Base-by-base conservation (phyloP, 2,888 invertebrate genomes). In the Volucella inanis region DNA sequence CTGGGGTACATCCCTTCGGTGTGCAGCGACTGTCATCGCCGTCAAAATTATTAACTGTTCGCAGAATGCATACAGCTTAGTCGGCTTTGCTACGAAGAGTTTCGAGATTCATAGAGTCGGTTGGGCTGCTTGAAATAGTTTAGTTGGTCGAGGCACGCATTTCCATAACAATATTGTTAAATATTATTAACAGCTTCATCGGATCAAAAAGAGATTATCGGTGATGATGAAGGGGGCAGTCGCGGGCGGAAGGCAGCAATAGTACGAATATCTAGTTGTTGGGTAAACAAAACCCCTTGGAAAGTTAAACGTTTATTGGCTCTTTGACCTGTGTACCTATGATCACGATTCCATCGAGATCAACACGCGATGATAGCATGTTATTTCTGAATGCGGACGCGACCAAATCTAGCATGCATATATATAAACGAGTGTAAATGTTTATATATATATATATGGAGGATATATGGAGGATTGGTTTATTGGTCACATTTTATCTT, bases 121-220 rank as follows among this genome's bases (percentile, higher is more conserved):
- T 18, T 12, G 49, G 14, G 52, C 43, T 41, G 55, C 62, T 61
- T 43, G 64, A 45, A 11, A 45, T 31, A n/a, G 61, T 12, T 12
- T 15, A 41, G 74, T 55, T 47, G 64, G 54, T 70, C 43, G 64
- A 64, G 59, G 80, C 80, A 84, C 84, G 80, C 80, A 84, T 76
- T 80, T 84, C 75, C 84, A 84, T 84, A 84, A 76, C 84, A 84
- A 84, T 80, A 81, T 85, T 85, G 85, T 85, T 76, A 81, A 85
- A 85, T 85, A 81, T 85, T 85, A 85, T 81, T 85, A 85, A 85
- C 81, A 85, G 81, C 85, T 85, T 85, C 85, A 85, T 85, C 72
- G 85, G 81, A 85, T 85, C 85, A 85, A 81, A 85, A 85, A 85
- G 81, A 85, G 81, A 85, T 85, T 85, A 85, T 72, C 68, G 77